Conservation (phyloP, 2,888 invertebrate species). For the Caenorhabditis macrosperma region DNA sequence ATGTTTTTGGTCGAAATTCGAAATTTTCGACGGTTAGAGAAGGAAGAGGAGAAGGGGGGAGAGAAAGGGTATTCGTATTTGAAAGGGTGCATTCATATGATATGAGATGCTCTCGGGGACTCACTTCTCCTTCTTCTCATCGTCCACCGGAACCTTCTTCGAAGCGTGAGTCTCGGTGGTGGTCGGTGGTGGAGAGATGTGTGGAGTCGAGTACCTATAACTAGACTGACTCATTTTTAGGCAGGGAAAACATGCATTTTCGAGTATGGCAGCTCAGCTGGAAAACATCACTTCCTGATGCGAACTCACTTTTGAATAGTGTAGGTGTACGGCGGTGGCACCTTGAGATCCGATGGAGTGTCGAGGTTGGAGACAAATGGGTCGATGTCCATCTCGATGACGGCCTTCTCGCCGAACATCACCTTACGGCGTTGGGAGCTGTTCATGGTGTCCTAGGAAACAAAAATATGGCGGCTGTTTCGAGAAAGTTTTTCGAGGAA, state of each 20-base stretch:
- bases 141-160: constrained; percentile 23
- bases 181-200: constrained; percentile 4
- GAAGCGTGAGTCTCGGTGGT: constrained; percentile 8
- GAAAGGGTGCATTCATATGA: neutral
- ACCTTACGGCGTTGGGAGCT: constrained; percentile 45
- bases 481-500: neutral
- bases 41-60: too few species aligned
- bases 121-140: constrained; percentile 53
- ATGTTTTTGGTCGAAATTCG: too few species aligned
- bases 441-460: constrained; percentile 19
- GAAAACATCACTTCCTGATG: too few species aligned
- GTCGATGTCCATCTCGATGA: constrained; percentile 57
- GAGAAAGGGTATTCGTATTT: too few species aligned
- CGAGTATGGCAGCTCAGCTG: neutral
- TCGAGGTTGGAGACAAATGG: constrained; percentile 51
- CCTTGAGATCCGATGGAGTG: constrained; percentile 47
- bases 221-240: neutral
- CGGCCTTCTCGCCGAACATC: constrained; percentile 51
- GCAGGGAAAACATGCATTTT: neutral
- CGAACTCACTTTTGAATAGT: constrained; percentile 35
- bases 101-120: neutral
- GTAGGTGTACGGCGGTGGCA: constrained; percentile 25
- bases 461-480: neutral
- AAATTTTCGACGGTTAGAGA: too few species aligned
- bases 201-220: constrained; percentile 38